Conservation (phyloP, 2,113 vertebrate genomes). For the Parotia lawesii region DNA sequence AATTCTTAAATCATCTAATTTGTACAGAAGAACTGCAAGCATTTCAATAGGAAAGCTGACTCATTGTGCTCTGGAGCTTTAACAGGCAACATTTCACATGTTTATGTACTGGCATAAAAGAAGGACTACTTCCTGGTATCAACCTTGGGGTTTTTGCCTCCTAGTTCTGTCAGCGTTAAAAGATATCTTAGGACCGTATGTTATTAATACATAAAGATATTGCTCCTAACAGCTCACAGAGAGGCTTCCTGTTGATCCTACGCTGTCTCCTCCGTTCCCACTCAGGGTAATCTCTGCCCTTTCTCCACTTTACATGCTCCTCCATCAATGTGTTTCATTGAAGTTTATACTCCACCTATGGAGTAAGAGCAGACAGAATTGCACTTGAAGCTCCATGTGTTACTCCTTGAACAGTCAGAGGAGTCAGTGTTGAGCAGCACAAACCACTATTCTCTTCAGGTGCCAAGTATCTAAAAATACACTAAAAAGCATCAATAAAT, state of each 20-base stretch:
- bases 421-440: constrained; percentile 70
- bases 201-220: background rate
- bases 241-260: background rate
- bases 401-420: constrained; percentile 42
- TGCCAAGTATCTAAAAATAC: constrained; percentile 60
- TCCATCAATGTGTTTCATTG: background rate
- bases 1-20: background rate
- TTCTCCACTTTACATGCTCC: background rate
- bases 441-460: constrained; percentile 39
- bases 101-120: background rate
- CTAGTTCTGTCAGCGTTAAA: background rate
- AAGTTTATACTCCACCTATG: background rate
- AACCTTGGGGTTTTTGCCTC: background rate
- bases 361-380: background rate
- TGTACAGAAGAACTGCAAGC: background rate
- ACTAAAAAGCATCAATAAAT: constrained; percentile 68
- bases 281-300: background rate
- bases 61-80: background rate
- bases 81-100: background rate
- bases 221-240: background rate
- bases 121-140: background rate
- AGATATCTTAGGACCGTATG: background rate
- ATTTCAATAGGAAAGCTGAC: background rate
- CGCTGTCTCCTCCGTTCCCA: background rate
- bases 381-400: background rate